Evolutionary conservation across 1,140 invertebrate species (phyloP), one percentile per base, ranked within the genome.

Genomic region (Papilio machaon): DNA sequence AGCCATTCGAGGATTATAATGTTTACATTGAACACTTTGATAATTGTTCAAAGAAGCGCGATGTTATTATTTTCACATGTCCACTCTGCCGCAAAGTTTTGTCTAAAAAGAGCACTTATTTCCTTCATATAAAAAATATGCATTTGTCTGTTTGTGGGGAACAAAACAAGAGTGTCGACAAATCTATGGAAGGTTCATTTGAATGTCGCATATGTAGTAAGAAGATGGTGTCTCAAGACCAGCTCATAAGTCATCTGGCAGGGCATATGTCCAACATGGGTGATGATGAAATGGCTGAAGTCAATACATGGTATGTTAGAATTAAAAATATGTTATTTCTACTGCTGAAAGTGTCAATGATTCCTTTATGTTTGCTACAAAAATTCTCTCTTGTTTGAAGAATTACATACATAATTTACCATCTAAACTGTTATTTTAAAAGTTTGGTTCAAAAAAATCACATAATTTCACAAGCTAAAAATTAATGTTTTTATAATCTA

Each of bases 261-360:
- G 88, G 88, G 11, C 94, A 95, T 82, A 91, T 95, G 88, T 88
- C 91, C 13, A 93, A 93, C 67, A 88, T 89, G 9, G 91, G 94
- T 17, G 89, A 90, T 8, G 84, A 82, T 9, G 87, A 85, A 35
- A 86, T 35, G 77, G 49, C 7, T 82, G 73, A 17, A 89, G 88
- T 70, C 88, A 90, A 58, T 89, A 90, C 90, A 17, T 87, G 89
- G 92, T 94, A 87, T 73, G 17, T 81, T 49, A 11, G 43, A 13
- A 23, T 75, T 47, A 10, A 23, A 75, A 47, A 19, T 38, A 47
- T 35, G 3, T 73, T 73, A 10, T 73, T 15, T 38, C 1, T 23
- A 60, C 4, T 60, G 58, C 19, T 23, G 10, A 30, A 30, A 64
- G 54, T 19, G 54, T 64, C 23, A 30, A 30, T 15, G 19, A 30